phyloP scores from a whole-genome alignment of 2,113 vertebrate species.

The Scophthalmus maximus region DNA sequence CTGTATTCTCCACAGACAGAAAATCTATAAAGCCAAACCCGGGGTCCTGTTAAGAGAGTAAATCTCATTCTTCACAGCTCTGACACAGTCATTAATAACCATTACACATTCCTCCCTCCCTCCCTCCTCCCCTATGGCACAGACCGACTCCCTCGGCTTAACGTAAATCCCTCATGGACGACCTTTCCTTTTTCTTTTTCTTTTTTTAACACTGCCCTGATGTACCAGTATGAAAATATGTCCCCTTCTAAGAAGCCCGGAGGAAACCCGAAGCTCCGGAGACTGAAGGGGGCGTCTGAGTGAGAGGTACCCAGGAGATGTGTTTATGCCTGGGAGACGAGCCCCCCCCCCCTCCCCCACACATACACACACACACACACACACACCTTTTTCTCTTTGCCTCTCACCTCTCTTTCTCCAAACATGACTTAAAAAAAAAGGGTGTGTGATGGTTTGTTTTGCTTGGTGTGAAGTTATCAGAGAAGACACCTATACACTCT shows the following conservation, averaged over 20 bases:
- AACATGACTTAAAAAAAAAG: conserved; percentile 62
- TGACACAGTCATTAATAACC: conserved; percentile 81
- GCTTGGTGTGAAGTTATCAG: conserved; percentile 49
- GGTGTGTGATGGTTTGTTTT: conserved; percentile 14
- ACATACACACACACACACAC: not conserved
- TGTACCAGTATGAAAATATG: conserved; percentile 60
- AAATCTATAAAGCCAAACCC: conserved; percentile 77
- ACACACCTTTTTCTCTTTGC: too few species aligned
- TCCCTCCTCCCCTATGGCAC: conserved; percentile 57
- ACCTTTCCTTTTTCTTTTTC: conserved; percentile 27
- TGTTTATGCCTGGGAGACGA: conserved; percentile 62
- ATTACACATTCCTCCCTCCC: conserved; percentile 63
- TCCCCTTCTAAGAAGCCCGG: conserved; percentile 55
- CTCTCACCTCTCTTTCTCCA: conserved; percentile 39
- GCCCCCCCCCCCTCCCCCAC: not conserved
- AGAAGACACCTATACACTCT: conserved; percentile 58
- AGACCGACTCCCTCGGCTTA: conserved; percentile 70
- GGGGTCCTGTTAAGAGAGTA: conserved; percentile 76
- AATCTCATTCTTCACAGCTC: conserved; percentile 79
- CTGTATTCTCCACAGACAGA: conserved; percentile 74
- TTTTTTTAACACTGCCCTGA: conserved; percentile 50
- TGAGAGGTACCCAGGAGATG: conserved; percentile 65
- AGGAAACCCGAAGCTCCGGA: conserved; percentile 74
- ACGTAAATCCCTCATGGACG: conserved; percentile 73
- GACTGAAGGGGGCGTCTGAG: conserved; percentile 55